Conservation (phyloP, 2,113 vertebrate genomes). For the Petaurus breviceps region DNA sequence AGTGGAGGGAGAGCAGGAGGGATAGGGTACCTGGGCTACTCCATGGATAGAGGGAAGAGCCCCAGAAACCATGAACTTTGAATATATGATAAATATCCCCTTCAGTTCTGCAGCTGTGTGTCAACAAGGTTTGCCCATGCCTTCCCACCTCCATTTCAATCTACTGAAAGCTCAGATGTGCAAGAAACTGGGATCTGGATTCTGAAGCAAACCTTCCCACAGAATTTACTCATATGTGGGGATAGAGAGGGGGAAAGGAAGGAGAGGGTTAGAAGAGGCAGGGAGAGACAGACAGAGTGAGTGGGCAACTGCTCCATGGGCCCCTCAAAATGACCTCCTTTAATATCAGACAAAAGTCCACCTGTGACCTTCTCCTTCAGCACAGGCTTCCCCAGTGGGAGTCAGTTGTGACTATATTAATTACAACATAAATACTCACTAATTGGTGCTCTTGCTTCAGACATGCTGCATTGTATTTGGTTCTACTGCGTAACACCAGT, state of each 20-base stretch:
- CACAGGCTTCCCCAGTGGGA: background rate
- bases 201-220: background rate
- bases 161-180: background rate
- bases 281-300: background rate
- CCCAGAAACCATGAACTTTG: background rate
- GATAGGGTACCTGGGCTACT: no score
- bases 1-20: no score
- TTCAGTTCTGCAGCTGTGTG: background rate
- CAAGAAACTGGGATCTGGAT: background rate
- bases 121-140: background rate
- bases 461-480: background rate
- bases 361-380: background rate
- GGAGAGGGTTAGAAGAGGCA: background rate
- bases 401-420: background rate
- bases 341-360: background rate
- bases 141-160: background rate
- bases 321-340: background rate
- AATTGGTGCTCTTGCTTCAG: background rate
- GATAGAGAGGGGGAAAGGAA: background rate
- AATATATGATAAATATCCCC: background rate
- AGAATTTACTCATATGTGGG: background rate
- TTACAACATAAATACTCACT: slow-evolving; percentile 23
- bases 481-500: background rate
- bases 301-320: background rate
- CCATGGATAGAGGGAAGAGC: no score